Evolutionary conservation across 2,888 invertebrate genomes (phyloP), one percentile per base, ranked within the genome.

Genomic region (Parnassius orleans): DNA sequence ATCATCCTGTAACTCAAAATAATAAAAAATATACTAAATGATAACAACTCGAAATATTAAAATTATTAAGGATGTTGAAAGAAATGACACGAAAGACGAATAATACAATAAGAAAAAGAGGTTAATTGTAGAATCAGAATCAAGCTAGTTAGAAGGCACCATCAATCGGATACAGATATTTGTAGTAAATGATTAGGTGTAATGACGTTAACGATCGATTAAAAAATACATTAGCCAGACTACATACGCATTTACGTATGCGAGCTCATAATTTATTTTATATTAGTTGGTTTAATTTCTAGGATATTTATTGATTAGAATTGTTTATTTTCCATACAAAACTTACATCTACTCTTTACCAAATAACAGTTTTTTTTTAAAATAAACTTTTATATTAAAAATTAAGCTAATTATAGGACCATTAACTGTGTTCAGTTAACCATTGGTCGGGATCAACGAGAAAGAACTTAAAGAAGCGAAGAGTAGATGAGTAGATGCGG

Each of bases 401-500:
- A 1, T 33, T 5, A 33, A 33, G 7, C 1, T 33, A 33, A 7
- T 24, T 5, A 24, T 24, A 24, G 24, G 33, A 33, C 33, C 33
- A 7, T 33, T 33, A 33, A 33, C 33, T 33, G 33, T 14, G 10
- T 48, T 12, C 2, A 48, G 48, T 48, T 48, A 14, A 42, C 41
- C 19, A 24, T 53, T 53, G 42, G 48, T 3, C 42, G 58, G 57
- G 58, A 54, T 57, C 55, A 60, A 63, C 63, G 57, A 61, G 48
- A 53, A 41, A 57, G 47, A 47, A 46, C 14, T 42, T 69, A 11
- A 46, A 53, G n/a, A 46, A 44, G 56, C 52, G 52, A 41, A 50
- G 11, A 19, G 55, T 50, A 52, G 43, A 57, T 54, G 73, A 68
- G 69, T 74, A 77, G 74, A 57, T 54, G 73, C 68, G 69, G 73